Evolutionary conservation across 2,888 invertebrate species (phyloP), one percentile per base, ranked within the genome.

Genomic region (Luperina testacea): DNA sequence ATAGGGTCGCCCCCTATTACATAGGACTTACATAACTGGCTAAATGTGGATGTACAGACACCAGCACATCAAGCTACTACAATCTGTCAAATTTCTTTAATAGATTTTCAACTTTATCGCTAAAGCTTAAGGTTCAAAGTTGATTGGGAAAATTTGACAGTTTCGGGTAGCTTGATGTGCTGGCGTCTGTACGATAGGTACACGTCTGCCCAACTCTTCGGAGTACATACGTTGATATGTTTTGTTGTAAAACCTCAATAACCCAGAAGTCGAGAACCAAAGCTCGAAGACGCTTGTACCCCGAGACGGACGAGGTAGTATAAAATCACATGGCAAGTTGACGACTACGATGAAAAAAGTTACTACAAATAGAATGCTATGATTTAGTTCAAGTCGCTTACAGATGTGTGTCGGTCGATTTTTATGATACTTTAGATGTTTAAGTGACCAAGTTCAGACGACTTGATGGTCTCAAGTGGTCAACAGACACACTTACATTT

Each of bases 401-500:
- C 15, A 68, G 53, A 57, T 68, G 45, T 67, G 53, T 27, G 8
- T 53, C 72, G 45, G 53, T 79, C 32, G 51, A 70, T 70, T 45
- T 61, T 38, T 8, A 69, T 53, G 20, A 8, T 9, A 42, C 51
- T 51, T 53, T 27, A 68, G 32, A 68, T 2, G n/a, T 20, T 20
- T 68, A 68, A 42, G 42, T 51, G 63, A 20, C 24, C 24, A 68
- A 80, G 57, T 65, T 76, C 74, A 78, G 65, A 70, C 65, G 77
- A 45, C 32, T 77, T 74, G 42, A 79, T 78, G 77, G 84, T 72
- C 76, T 80, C 6, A 76, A 81, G 42, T 83, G 77, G 73, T 15
- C 65, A 70, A n/a, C 63, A 64, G 67, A 48, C 20, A 65, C 32
- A 32, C 8, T 51, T 51, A 69, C 15, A 17, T 38, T 27, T 51